phyloP scores from a whole-genome alignment of 2,888 invertebrate genomes.

The Sicus ferrugineus region DNA sequence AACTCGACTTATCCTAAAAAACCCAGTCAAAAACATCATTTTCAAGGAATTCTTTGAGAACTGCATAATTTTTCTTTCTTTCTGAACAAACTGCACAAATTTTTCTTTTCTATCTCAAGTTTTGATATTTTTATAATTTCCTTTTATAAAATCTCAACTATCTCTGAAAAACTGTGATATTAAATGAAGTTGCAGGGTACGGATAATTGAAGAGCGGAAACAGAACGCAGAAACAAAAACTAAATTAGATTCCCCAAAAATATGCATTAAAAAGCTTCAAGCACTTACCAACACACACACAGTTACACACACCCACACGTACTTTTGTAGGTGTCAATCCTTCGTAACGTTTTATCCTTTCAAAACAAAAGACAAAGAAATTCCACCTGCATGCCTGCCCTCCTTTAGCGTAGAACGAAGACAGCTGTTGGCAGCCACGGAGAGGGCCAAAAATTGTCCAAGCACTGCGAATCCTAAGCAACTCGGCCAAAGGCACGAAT shows the following conservation, averaged over 20 bases:
- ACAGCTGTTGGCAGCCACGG: neutral
- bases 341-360: neutral
- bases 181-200: slow-evolving; percentile 63
- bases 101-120: slow-evolving; percentile 51
- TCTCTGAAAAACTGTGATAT: slow-evolving; percentile 63
- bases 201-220: slow-evolving; percentile 49
- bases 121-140: slow-evolving; percentile 40
- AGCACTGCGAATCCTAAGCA: neutral
- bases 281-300: slow-evolving; percentile 13
- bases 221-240: slow-evolving; percentile 42
- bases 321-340: neutral
- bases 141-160: slow-evolving; percentile 51
- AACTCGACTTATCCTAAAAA: too few relatives aligned
- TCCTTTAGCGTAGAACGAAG: neutral
- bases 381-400: neutral
- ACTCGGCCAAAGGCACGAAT: slow-evolving; percentile 4
- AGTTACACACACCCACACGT: neutral
- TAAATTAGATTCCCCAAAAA: slow-evolving; percentile 26
- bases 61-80: too few relatives aligned
- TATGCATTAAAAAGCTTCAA: slow-evolving; percentile 13
- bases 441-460: neutral
- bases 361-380: slow-evolving; percentile 16
- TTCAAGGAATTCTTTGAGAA: too few relatives aligned
- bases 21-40: too few relatives aligned
- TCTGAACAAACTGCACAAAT: slow-evolving; percentile 54